Conservation (phyloP, 2,113 vertebrate genomes). For the Ahaetulla prasina region DNA sequence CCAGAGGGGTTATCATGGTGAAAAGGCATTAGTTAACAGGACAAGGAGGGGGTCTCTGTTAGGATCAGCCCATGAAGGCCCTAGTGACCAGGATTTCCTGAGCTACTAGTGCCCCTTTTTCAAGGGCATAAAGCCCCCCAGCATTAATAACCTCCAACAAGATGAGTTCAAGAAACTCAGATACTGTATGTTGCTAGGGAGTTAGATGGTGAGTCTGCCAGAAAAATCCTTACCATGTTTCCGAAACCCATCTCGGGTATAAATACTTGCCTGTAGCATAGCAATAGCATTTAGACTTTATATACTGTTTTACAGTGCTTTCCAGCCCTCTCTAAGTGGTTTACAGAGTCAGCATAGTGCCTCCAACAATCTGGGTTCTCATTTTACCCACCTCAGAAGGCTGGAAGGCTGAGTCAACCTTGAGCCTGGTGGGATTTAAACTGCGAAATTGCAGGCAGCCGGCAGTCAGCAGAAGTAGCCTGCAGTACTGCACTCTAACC, state of each 20-base stretch:
- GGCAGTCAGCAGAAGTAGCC: too few relatives aligned
- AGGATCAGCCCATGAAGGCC: not conserved
- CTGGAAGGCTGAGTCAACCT: too few relatives aligned
- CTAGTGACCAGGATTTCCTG: not conserved
- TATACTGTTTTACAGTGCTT: too few relatives aligned
- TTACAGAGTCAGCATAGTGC: too few relatives aligned
- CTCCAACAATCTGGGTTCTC: too few relatives aligned
- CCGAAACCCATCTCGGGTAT: not conserved
- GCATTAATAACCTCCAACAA: not conserved
- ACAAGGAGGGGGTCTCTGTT: not conserved
- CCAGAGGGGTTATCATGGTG: not conserved
- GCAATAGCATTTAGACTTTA: too few relatives aligned
- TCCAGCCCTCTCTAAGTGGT: too few relatives aligned
- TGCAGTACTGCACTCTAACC: too few relatives aligned
- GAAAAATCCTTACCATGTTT: not conserved
- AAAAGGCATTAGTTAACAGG: not conserved
- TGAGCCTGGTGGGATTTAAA: too few relatives aligned
- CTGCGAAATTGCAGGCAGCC: too few relatives aligned
- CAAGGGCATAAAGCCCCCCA: not conserved
- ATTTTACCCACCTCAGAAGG: too few relatives aligned
- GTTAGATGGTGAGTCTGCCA: not conserved
- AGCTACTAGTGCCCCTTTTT: not conserved
- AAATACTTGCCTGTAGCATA: not conserved
- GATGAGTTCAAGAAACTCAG: not conserved
- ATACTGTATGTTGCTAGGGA: not conserved